phyloP scores from a whole-genome alignment of 2,888 invertebrate genomes.

The Hirtodrosophila duncani region DNA sequence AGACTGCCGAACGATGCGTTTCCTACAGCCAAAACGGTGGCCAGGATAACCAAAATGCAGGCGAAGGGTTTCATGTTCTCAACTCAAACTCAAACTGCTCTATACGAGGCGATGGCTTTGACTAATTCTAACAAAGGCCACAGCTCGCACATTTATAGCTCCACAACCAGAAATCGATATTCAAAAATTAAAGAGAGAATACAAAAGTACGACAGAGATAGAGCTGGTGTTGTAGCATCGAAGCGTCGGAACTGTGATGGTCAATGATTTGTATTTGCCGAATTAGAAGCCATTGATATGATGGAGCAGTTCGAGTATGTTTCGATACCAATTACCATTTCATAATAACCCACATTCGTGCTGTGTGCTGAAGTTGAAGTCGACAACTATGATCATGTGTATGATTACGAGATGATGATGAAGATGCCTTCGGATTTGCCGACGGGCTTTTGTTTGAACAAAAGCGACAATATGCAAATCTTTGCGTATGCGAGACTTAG shows the following conservation, averaged over 20 bases:
- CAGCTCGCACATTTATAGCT: slow-evolving; percentile 64
- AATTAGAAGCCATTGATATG: slow-evolving; percentile 42
- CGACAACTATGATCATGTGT: no score
- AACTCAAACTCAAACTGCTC: slow-evolving; percentile 43
- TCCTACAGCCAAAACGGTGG: slow-evolving; percentile 51
- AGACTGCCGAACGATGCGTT: slow-evolving; percentile 59
- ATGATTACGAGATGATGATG: no score
- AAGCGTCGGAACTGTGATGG: no score
- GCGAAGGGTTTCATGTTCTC: slow-evolving; percentile 71
- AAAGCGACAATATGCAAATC: slow-evolving; percentile 67
- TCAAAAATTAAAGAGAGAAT: slow-evolving; percentile 17
- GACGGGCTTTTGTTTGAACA: slow-evolving; percentile 46
- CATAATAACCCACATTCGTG: slow-evolving; percentile 41
- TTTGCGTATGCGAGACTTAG: slow-evolving; percentile 55
- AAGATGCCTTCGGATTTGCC: background rate
- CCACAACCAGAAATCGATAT: slow-evolving; percentile 24
- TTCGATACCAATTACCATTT: slow-evolving; percentile 24
- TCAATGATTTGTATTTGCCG: slow-evolving; percentile 6
- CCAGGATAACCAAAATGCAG: slow-evolving; percentile 62
- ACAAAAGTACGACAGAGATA: slow-evolving; percentile 22
- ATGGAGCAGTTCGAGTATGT: background rate
- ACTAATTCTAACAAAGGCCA: slow-evolving; percentile 52
- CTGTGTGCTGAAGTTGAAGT: background rate
- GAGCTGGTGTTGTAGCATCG: no score
- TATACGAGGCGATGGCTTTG: slow-evolving; percentile 54